Base-by-base conservation (phyloP, 2,888 invertebrate species). In the Aphelenchoides bicaudatus region DNA sequence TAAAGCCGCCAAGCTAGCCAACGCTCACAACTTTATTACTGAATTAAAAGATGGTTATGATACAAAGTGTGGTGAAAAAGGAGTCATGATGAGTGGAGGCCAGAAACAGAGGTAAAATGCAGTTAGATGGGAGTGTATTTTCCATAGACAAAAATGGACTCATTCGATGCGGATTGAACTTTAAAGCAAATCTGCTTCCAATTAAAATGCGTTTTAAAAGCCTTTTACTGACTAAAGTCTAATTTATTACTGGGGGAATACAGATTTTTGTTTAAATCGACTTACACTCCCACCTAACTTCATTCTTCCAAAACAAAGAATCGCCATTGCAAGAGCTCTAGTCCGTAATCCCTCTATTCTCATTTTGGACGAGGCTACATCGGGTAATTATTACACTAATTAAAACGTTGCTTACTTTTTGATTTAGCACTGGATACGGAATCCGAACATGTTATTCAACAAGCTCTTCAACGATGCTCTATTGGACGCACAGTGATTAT, bases 1-100 rank as follows among this genome's bases (percentile, higher is more conserved):
- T 2, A 53, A 62, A 21, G 70, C 79, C 6, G 78, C 81, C 0
- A 63, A 69, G 28, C 67, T 78, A 63, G 80, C 81, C 34, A 81
- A 81, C 65, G 81, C 80, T 16, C 79, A 80, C 62, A 66, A 72
- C 46, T 81, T 81, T 64, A 78, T 81, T 31, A 59, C 59, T 46
- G 78, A 78, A 13, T 63, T 80, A 65, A 79, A 79, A 34, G 59
- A 65, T 30, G 73, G 75, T 4, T 81, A 80, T 62, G 73, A 80
- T 21, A 80, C 81, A 3, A 69, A 80, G 58, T 74, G 78, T 38
- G 81, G 81, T 28, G 81, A 81, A 65, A 80, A 80, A 58, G 81
- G 81, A n/a, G 66, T 73, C 2, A 80, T 80, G 60, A 70, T 81
- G 66, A 80, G 80, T 47, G 68, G 67, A n/a, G n/a, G n/a, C n/a